A percentile compares a stretch with the other conserved stretches of the same genome.
phyloP scores from a whole-genome alignment of 2,113 vertebrate genomes.

The Antigone vipio region DNA sequence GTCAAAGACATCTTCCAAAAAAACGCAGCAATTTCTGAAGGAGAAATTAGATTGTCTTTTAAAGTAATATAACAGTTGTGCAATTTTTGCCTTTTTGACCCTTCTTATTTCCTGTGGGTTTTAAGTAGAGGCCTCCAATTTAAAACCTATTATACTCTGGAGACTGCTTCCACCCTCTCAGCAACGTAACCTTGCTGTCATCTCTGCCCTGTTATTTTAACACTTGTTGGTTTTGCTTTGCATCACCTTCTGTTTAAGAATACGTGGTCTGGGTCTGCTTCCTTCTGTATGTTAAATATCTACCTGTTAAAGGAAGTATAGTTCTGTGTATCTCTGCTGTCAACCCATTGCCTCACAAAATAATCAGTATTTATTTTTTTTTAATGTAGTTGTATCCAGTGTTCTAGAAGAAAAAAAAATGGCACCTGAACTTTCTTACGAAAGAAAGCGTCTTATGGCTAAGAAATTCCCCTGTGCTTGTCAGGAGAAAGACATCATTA shows the following conservation, averaged over 20 bases:
- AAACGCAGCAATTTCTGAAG: conserved; percentile 62
- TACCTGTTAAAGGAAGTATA: rapidly evolving
- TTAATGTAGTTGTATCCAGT: rapidly evolving
- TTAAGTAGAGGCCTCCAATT: conserved; percentile 76
- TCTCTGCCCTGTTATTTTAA: conserved; percentile 59
- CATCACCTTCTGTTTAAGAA: neutral
- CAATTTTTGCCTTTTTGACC: conserved; percentile 68
- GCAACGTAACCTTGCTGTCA: neutral
- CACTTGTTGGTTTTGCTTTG: conserved; percentile 54
- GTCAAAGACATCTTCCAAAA: conserved; percentile 62
- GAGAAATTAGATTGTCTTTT: conserved; percentile 72
- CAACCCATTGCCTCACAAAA: neutral
- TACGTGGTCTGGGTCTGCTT: neutral
- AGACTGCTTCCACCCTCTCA: conserved; percentile 24
- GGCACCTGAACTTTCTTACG: neutral
- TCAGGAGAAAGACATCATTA: neutral
- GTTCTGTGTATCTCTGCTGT: rapidly evolving
- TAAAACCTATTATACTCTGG: conserved; percentile 68
- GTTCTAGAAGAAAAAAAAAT: neutral
- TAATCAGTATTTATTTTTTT: neutral
- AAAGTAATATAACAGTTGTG: conserved; percentile 64
- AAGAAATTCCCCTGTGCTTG: neutral
- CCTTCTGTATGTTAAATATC: rapidly evolving
- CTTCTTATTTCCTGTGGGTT: conserved; percentile 72
- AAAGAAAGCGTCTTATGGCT: neutral